Evolutionary conservation across 2,888 invertebrate genomes (phyloP), one percentile per base, ranked within the genome.

Genomic region (Metacarcinus magister): DNA sequence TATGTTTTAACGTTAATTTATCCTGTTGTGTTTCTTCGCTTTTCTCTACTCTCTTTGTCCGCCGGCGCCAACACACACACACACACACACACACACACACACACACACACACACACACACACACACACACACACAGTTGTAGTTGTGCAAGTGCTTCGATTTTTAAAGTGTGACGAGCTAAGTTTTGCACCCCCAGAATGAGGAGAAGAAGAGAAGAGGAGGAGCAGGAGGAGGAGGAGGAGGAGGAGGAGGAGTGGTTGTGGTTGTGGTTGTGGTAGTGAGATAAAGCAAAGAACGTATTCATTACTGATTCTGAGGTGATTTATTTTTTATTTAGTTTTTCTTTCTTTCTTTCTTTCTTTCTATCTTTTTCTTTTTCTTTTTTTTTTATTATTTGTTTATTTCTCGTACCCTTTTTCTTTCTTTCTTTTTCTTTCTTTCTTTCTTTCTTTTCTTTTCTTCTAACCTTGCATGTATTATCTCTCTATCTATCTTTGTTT

Each of bases 81-180:
- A 82, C 82, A 32, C 32, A 28, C 82, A 28, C 82, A 32, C 82
- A 32, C 82, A 28, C 82, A n/a, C 67, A 67, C 67, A n/a, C 67
- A n/a, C 67, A 67, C 67, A 67, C 67, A 67, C 67, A n/a, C 67
- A 67, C 67, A 67, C n/a, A 67, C 67, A n/a, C 54, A 54, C 54
- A 54, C 54, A 54, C 54, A 54, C 54, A 54, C 54, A 54, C 54
- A 54, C 54, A 10, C 54, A 54, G 54, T 54, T 54, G 13, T 54
- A 54, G 54, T 54, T 54, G 67, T 67, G n/a, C 67, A 67, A 67
- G n/a, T 67, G 67, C 7, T 67, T 67, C n/a, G 67, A 67, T 67
- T n/a, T 4, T 67, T n/a, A 54, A 67, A 67, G n/a, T 67, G 67
- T 67, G 67, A 67, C 67, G 67, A 67, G n/a, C n/a, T 67, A 67